Evolutionary conservation across 2,888 invertebrate species (phyloP), one percentile per base, ranked within the genome.

Genomic region (Phyllotreta cruciferae): DNA sequence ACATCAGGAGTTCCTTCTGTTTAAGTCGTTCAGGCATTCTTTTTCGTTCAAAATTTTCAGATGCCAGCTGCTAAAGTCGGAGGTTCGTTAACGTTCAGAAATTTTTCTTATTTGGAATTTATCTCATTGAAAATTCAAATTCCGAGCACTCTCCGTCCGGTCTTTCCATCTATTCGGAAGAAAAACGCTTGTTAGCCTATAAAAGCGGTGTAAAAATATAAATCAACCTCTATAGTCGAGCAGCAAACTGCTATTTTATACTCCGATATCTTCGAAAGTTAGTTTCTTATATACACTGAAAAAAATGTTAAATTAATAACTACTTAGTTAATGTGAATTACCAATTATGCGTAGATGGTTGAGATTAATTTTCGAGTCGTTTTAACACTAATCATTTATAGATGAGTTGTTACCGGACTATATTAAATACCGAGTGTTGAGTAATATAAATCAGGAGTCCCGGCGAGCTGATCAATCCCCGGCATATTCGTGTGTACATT

Each of bases 91-190:
- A 58, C 41, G 57, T 9, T 50, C 50, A 35, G 57, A 58, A 58
- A 41, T 50, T 58, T 49, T 58, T 58, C 57, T 34, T 58, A 58
- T 58, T 58, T 58, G 57, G 57, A 49, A 45, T 58, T 47, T 24
- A 50, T 58, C 57, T 50, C 57, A 58, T 58, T 58, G 57, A 50
- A 58, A 58, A 50, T 58, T 58, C 57, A 58, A 49, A 58, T 50
- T 14, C 41, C 24, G 14, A 56, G 35, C 41, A 58, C 39, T 58
- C 57, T 39, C 13, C 39, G 36, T 50, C 42, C 41, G 49, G 49
- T 10, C 9, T 39, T n/a, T 45, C 24, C 38, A 39, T 56, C 36
- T 44, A 56, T 56, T 56, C 47, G 49, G 37, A 38, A 35, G 14
- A 38, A 38, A 37, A 56, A 14, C 13, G 56, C 56, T 56, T 49